Conservation (phyloP, 2,797 vertebrate species). For the Adrianichthys oophorus region DNA sequence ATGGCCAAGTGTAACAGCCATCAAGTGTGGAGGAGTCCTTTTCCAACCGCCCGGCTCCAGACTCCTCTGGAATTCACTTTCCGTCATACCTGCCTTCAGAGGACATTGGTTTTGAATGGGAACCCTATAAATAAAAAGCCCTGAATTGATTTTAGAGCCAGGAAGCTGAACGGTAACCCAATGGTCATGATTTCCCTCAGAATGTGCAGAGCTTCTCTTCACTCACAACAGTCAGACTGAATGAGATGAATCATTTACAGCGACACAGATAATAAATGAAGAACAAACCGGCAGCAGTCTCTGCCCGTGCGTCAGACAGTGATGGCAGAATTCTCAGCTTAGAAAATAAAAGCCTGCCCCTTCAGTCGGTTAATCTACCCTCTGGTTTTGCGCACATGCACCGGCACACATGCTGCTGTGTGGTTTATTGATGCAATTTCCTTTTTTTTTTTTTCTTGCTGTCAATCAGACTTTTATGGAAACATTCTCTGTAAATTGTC, state of each 20-base stretch:
- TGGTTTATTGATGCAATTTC: constrained; percentile 24
- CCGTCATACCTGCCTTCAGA: too few species aligned
- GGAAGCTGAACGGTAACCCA: constrained; percentile 51
- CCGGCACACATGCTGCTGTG: constrained; percentile 22
- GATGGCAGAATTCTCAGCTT: constrained; percentile 45
- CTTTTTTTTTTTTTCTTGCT: constrained; percentile 12
- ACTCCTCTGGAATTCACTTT: constrained; percentile 1
- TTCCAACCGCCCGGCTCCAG: constrained; percentile 46
- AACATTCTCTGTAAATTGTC: constrained; percentile 66
- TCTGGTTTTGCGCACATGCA: constrained; percentile 27
- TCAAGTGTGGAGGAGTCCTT: constrained; percentile 58
- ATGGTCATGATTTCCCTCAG: constrained; percentile 66
- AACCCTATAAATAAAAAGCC: not conserved
- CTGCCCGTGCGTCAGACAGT: constrained; percentile 32
- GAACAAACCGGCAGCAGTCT: constrained; percentile 56
- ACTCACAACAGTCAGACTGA: constrained; percentile 36
- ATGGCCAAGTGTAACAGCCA: constrained; percentile 64
- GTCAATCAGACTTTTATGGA: constrained; percentile 62
- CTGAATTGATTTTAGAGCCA: constrained; percentile 36
- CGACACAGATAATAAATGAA: constrained; percentile 65
- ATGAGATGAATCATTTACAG: constrained; percentile 70
- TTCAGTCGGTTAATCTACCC: constrained; percentile 20
- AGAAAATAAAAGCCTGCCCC: constrained; percentile 29
- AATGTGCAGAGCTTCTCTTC: constrained; percentile 46
- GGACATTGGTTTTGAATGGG: too few species aligned